Conservation (phyloP, 2,797 vertebrate genomes). For the Gymnoscopelus braueri region DNA sequence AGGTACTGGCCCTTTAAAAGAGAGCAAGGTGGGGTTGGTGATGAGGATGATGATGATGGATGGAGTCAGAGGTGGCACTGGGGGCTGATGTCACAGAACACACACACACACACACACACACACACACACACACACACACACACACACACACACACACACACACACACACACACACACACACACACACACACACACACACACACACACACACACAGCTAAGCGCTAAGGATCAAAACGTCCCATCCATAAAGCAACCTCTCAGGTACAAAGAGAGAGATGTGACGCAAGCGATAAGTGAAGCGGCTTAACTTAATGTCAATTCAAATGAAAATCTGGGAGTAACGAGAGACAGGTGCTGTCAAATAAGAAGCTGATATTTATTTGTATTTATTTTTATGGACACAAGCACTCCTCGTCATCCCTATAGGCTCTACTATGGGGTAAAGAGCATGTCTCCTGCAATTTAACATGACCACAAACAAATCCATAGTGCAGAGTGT, state of each 20-base stretch:
- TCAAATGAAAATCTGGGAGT: conserved; percentile 1
- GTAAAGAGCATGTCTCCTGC: conserved; percentile 8
- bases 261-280: conserved; percentile 21
- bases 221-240: conserved; percentile 1
- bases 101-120: background rate
- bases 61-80: conserved; percentile 21
- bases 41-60: conserved; percentile 10
- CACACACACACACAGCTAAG: conserved; percentile 11
- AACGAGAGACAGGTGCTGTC: conserved; percentile 26
- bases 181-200: conserved; percentile 7
- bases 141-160: conserved; percentile 3
- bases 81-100: conserved; percentile 22
- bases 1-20: conserved; percentile 40
- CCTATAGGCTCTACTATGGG: background rate
- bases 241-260: conserved; percentile 12
- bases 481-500: conserved; percentile 1
- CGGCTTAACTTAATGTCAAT: conserved; percentile 8
- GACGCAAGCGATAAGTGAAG: conserved; percentile 35
- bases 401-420: conserved; percentile 14
- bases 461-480: conserved; percentile 21
- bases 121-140: conserved; percentile 2
- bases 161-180: conserved; percentile 1
- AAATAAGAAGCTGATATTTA: conserved; percentile 19
- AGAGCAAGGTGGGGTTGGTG: conserved; percentile 30
- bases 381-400: conserved; percentile 1